Evolutionary conservation across 2,113 vertebrate species (phyloP).

Genomic region (Artemisiospiza belli): DNA sequence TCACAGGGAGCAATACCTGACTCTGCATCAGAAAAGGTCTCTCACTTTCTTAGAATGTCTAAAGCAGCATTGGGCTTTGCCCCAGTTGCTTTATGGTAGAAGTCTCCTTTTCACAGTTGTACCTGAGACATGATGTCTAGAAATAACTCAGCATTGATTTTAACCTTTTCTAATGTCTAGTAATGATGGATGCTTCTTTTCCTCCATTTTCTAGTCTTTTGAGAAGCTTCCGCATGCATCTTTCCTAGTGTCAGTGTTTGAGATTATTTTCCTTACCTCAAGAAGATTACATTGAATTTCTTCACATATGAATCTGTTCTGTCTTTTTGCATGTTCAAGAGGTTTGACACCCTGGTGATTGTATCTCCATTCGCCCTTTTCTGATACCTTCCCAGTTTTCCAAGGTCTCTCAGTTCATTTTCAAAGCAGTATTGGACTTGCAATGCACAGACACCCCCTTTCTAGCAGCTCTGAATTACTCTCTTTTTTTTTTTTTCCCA

Average conservation of each 20-base stretch:
- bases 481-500: not conserved
- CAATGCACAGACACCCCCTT: accelerated
- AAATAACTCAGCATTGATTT: not conserved
- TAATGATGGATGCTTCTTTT: not conserved
- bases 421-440: not conserved
- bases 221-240: not conserved
- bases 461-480: not conserved
- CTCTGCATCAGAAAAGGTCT: not conserved
- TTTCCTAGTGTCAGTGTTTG: not conserved
- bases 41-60: not conserved
- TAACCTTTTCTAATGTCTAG: not conserved
- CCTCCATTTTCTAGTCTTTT: not conserved
- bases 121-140: not conserved
- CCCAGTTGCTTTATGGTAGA: not conserved
- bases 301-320: not conserved
- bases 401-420: not conserved
- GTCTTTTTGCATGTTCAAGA: not conserved
- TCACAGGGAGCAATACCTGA: not conserved
- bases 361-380: not conserved
- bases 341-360: not conserved
- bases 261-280: not conserved
- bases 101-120: not conserved
- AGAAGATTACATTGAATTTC: not conserved
- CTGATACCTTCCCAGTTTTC: not conserved
- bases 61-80: not conserved